A percentile compares a stretch with the other conserved stretches of the same genome.
Conservation (phyloP, 2,113 vertebrate species). For the Progne subis region DNA sequence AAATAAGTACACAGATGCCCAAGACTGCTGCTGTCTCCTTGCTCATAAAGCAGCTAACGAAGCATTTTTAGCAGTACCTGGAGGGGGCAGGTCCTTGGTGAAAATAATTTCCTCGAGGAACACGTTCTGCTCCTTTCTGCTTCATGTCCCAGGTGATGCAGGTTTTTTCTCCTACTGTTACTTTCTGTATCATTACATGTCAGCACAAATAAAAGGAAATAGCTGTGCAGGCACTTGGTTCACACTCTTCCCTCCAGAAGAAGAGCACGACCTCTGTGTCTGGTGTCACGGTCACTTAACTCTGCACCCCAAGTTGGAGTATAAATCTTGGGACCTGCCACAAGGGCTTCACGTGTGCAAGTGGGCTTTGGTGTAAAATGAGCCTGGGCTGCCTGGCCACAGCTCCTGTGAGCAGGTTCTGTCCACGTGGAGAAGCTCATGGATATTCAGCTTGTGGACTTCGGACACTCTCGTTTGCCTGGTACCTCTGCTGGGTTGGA, state of each 20-base stretch:
- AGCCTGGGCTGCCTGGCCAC: rapidly evolving
- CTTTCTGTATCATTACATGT: not conserved
- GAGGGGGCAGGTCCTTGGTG: not conserved
- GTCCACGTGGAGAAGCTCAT: not conserved
- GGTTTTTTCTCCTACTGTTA: not conserved
- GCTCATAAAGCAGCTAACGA: not conserved
- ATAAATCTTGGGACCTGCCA: not conserved
- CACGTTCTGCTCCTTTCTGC: not conserved
- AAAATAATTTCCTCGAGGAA: not conserved
- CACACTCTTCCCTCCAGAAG: not conserved
- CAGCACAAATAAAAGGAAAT: not conserved
- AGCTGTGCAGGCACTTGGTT: not conserved
- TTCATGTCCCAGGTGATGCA: not conserved
- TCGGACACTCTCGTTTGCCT: not conserved
- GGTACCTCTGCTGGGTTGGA: not conserved
- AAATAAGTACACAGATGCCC: slow-evolving; percentile 32
- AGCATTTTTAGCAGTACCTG: slow-evolving; percentile 12
- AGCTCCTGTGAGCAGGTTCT: not conserved
- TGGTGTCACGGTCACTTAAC: not conserved
- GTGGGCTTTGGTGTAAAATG: not conserved
- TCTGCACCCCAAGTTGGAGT: rapidly evolving
- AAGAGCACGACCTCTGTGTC: rapidly evolving
- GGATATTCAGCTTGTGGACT: not conserved
- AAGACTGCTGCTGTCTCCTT: not conserved
- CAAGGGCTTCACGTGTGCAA: rapidly evolving